Conservation (phyloP, 2,113 vertebrate species). For the Perognathus longimembris region DNA sequence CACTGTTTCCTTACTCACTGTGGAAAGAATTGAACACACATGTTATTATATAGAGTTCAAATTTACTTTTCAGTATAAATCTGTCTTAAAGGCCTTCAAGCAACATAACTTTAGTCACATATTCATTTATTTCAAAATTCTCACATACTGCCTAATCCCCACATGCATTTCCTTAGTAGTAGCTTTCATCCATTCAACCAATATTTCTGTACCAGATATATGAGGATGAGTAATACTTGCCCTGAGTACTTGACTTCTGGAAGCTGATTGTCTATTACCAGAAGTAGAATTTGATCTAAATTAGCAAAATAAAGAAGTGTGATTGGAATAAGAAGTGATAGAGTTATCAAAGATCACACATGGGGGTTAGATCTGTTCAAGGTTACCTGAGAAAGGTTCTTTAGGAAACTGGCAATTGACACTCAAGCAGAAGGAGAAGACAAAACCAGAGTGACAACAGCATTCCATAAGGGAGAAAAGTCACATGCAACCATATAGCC, state of each 20-base stretch:
- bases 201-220: neutral
- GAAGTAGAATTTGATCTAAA: too few species aligned
- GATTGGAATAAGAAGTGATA: neutral
- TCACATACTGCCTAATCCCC: too few species aligned
- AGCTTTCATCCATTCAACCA: too few species aligned
- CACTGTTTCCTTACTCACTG: neutral
- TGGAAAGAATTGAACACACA: neutral
- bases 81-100: neutral
- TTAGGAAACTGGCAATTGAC: neutral
- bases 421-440: neutral
- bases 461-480: neutral
- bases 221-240: neutral
- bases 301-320: neutral
- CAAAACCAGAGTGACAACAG: neutral
- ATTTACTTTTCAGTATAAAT: constrained; percentile 7
- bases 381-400: neutral
- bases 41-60: neutral
- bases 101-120: too few species aligned
- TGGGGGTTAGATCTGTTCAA: neutral
- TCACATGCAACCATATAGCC: neutral
- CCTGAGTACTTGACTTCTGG: too few species aligned
- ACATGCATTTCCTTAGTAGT: too few species aligned
- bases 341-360: neutral
- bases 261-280: too few species aligned
- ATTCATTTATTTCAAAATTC: too few species aligned